These are phyloP conservation scores for Emydocephalus ijimae DNA, from an alignment of 2,113 vertebrate species.

Conservation along the genomic window DNA sequence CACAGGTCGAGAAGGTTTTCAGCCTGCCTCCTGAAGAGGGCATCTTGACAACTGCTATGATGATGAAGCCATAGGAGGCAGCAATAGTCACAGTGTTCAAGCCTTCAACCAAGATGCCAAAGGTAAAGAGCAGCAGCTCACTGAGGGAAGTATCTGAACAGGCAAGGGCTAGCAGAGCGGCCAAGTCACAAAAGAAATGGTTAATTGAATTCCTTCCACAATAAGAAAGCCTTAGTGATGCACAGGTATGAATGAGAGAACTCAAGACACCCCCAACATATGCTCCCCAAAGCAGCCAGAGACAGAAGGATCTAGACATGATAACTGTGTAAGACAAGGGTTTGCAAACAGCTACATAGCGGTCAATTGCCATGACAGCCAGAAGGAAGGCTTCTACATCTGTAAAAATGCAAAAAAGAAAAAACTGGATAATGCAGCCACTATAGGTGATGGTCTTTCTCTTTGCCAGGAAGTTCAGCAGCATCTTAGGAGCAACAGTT, in stretches of 20 bases:
- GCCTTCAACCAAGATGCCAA: not conserved
- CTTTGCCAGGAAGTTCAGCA: not conserved
- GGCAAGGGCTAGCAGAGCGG: not conserved
- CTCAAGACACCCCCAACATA: constrained; percentile 6
- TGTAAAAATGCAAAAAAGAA: constrained; percentile 1
- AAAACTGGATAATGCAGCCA: constrained; percentile 5
- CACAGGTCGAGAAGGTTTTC: constrained; percentile 56
- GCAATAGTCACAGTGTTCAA: constrained; percentile 18
- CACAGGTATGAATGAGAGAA: constrained; percentile 5
- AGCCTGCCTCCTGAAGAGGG: not conserved
- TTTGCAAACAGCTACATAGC: constrained; percentile 49
- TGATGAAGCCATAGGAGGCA: constrained; percentile 54
- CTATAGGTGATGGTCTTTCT: not conserved
- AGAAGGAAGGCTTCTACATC: constrained; percentile 16
- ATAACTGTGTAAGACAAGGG: constrained; percentile 32
- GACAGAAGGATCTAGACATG: constrained; percentile 41
- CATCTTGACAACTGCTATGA: constrained; percentile 47
- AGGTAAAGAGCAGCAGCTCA: not conserved
- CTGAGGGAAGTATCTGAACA: not conserved
- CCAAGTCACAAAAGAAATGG: constrained; percentile 8
- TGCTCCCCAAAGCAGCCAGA: constrained; percentile 28
- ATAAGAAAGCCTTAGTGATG: not conserved
- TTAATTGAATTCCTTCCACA: not conserved
- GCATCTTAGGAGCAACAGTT: not conserved
- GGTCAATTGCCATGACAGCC: constrained; percentile 47